These are phyloP conservation scores for Cerceris rybyensis DNA, from an alignment of 2,888 invertebrate species.

Conservation along the genomic window DNA sequence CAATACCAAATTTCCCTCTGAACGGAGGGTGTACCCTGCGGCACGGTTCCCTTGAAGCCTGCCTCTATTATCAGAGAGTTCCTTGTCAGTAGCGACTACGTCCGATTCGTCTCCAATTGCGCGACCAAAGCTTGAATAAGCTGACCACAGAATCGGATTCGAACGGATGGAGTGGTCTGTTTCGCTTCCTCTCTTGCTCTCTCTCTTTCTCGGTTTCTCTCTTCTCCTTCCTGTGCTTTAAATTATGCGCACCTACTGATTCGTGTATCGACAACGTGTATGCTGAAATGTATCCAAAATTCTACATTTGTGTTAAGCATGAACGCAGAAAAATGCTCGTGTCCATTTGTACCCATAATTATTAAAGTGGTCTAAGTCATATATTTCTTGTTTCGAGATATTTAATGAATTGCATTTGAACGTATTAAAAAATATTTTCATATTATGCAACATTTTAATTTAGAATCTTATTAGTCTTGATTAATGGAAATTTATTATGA, in stretches of 20 bases:
- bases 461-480: too few species aligned
- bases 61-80: constrained; percentile 65
- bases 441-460: too few species aligned
- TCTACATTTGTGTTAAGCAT: too few species aligned
- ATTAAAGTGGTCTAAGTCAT: too few species aligned
- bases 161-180: constrained; percentile 17
- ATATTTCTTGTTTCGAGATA: too few species aligned
- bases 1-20: constrained; percentile 63
- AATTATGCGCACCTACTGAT: constrained; percentile 54
- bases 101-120: constrained; percentile 63
- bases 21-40: constrained; percentile 47
- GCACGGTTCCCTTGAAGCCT: constrained; percentile 51
- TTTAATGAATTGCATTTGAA: too few species aligned
- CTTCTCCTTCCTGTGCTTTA: constrained; percentile 12
- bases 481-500: too few species aligned
- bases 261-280: constrained; percentile 37
- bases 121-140: constrained; percentile 61
- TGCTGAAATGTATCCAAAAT: constrained; percentile 14
- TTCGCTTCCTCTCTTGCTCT: neutral
- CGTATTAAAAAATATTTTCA: too few species aligned
- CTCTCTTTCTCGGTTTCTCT: too few species aligned
- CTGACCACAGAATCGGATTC: constrained; percentile 64
- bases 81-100: constrained; percentile 64
- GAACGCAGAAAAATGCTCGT: too few species aligned
- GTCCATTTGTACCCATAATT: too few species aligned